Evolutionary conservation across 2,797 vertebrate genomes (phyloP).

Genomic region (Galagoides demidoff): DNA sequence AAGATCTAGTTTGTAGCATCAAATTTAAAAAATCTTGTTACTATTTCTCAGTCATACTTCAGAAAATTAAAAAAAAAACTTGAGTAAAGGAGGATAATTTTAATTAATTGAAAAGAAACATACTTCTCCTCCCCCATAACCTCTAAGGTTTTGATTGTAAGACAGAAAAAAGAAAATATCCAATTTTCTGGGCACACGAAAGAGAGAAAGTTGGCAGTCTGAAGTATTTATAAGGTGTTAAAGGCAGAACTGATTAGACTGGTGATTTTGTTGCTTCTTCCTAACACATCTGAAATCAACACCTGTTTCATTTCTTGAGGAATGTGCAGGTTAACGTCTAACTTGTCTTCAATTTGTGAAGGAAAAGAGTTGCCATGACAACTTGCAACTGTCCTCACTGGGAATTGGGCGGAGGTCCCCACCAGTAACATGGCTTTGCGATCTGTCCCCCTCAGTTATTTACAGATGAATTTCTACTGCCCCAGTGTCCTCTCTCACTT

Average conservation of each 20-base stretch:
- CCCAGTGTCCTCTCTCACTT: background rate
- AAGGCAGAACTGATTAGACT: constrained; percentile 36
- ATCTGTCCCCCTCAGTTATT: background rate
- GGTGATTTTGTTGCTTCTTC: constrained; percentile 49
- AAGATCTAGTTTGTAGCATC: background rate
- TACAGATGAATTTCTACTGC: background rate
- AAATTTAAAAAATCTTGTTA: constrained; percentile 34
- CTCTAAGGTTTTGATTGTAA: background rate
- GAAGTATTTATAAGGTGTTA: constrained; percentile 28
- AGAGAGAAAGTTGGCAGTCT: background rate
- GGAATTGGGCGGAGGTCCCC: background rate
- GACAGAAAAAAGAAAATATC: background rate
- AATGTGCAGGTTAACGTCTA: constrained; percentile 59
- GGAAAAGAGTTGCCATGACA: constrained; percentile 66
- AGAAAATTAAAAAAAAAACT: background rate
- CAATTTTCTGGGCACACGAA: constrained; percentile 6
- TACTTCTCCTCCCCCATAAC: background rate
- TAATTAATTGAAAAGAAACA: constrained; percentile 22
- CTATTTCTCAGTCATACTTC: constrained; percentile 43
- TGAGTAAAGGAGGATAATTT: background rate
- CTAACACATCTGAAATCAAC: constrained; percentile 66
- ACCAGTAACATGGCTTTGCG: background rate
- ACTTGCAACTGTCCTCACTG: background rate
- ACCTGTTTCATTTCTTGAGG: constrained; percentile 63
- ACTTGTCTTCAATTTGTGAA: constrained; percentile 59